A percentile compares a stretch with the other conserved stretches of the same genome.
phyloP scores from a whole-genome alignment of 2,113 vertebrate genomes.

The Leptobrachium leishanense region DNA sequence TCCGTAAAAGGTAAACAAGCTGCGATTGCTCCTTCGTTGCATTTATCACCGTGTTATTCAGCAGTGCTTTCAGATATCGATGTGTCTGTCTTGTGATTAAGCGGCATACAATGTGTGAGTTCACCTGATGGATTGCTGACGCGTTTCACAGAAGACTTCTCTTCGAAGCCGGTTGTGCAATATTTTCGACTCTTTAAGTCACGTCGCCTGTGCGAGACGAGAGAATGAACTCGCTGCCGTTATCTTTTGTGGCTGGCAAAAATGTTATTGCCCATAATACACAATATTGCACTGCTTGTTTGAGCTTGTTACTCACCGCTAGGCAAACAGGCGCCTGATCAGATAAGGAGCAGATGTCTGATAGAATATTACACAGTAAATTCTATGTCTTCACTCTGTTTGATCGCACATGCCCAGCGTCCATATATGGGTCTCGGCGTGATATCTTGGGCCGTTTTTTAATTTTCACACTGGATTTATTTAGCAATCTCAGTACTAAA shows the following conservation, averaged over 20 bases:
- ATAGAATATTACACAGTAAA: background rate
- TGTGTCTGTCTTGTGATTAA: background rate
- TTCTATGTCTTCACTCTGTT: no score
- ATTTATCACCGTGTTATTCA: background rate
- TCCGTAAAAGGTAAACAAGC: background rate
- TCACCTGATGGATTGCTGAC: conserved; percentile 3
- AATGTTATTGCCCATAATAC: no score
- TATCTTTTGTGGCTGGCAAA: background rate
- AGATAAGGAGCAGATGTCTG: background rate
- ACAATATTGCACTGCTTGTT: background rate
- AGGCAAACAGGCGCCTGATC: background rate
- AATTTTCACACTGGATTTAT: no score
- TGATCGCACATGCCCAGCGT: no score
- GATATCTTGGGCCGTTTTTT: no score
- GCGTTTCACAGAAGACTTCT: background rate
- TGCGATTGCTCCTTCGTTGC: background rate
- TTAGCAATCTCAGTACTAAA: no score
- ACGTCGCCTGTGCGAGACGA: background rate
- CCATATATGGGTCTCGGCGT: no score
- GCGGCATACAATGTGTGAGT: background rate
- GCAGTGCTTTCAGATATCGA: background rate
- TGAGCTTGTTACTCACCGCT: background rate
- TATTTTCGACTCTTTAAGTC: background rate
- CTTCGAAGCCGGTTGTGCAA: background rate
- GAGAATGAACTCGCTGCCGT: background rate